Percentiles rank a stretch among this genome's conserved stretches.
Conservation (phyloP, 2,797 vertebrate genomes). For the Siniperca scherzeri region DNA sequence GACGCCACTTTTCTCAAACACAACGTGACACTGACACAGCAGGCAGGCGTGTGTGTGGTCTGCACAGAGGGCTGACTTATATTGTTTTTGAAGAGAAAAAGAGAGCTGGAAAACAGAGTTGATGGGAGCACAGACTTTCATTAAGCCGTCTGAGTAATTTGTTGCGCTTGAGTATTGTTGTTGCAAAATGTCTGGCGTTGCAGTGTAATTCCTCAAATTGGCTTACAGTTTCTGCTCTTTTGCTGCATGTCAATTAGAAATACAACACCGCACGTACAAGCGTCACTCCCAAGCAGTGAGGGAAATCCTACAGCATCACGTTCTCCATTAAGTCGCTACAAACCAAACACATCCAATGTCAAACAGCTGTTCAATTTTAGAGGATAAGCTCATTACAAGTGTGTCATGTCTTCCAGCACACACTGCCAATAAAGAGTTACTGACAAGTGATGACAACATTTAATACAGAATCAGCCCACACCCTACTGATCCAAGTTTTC, state of each 20-base stretch:
- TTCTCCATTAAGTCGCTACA: slow-evolving; percentile 39
- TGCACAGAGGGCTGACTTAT: slow-evolving; percentile 8
- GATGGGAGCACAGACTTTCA: neutral
- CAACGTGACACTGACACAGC: slow-evolving; percentile 36
- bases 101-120: neutral
- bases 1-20: slow-evolving; percentile 16
- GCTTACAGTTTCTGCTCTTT: slow-evolving; percentile 20
- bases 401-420: slow-evolving; percentile 27
- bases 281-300: slow-evolving; percentile 1
- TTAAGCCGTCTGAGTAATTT: slow-evolving; percentile 30
- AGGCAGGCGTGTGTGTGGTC: slow-evolving; percentile 40
- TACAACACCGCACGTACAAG: slow-evolving; percentile 8
- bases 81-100: slow-evolving; percentile 8
- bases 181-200: slow-evolving; percentile 1
- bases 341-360: slow-evolving; percentile 39
- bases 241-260: slow-evolving; percentile 31
- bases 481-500: slow-evolving; percentile 33
- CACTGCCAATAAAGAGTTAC: slow-evolving; percentile 35
- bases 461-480: slow-evolving; percentile 2
- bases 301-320: slow-evolving; percentile 22
- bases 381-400: slow-evolving; percentile 63
- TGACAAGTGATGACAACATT: slow-evolving; percentile 33
- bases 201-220: slow-evolving; percentile 15
- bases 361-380: slow-evolving; percentile 49
- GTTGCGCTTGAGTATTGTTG: slow-evolving; percentile 1